These are phyloP conservation scores for Synanthedon myopaeformis DNA, from an alignment of 2,888 invertebrate genomes.

Conservation along the genomic window DNA sequence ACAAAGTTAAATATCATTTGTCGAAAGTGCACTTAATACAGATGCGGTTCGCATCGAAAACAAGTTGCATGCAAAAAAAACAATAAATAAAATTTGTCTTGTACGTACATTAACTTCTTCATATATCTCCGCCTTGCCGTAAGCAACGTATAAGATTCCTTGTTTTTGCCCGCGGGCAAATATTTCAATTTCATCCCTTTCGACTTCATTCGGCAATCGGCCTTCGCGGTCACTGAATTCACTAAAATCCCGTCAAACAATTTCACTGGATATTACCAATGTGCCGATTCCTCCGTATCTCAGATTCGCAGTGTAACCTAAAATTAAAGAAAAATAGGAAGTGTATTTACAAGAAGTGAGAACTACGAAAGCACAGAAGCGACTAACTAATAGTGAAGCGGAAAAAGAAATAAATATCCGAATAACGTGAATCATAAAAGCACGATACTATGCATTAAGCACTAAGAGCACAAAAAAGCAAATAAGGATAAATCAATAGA, in stretches of 20 bases:
- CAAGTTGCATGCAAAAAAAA: slow-evolving; percentile 7
- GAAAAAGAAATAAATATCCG: background rate
- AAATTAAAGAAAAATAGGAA: slow-evolving; percentile 48
- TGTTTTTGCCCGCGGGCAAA: slow-evolving; percentile 69
- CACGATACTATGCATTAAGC: background rate
- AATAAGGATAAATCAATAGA: background rate
- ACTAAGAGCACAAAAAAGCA: background rate
- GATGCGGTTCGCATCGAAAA: too few relatives aligned
- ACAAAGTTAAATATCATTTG: too few relatives aligned
- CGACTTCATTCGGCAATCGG: slow-evolving; percentile 58
- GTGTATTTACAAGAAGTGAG: slow-evolving; percentile 40
- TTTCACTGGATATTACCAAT: background rate
- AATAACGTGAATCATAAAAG: background rate
- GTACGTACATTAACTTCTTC: slow-evolving; percentile 76
- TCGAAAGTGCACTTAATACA: too few relatives aligned
- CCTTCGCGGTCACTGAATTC: slow-evolving; percentile 12
- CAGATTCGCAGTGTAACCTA: slow-evolving; percentile 15
- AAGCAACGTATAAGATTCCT: slow-evolving; percentile 72
- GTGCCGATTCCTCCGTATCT: slow-evolving; percentile 1
- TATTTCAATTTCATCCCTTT: slow-evolving; percentile 72
- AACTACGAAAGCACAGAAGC: slow-evolving; percentile 11
- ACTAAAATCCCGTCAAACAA: background rate
- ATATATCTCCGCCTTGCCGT: slow-evolving; percentile 74
- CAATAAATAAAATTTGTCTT: slow-evolving; percentile 8
- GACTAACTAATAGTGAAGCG: slow-evolving; percentile 6